These are phyloP conservation scores for Clarias macrocephalus DNA, from an alignment of 2,113 vertebrate species.

Conservation along the genomic window DNA sequence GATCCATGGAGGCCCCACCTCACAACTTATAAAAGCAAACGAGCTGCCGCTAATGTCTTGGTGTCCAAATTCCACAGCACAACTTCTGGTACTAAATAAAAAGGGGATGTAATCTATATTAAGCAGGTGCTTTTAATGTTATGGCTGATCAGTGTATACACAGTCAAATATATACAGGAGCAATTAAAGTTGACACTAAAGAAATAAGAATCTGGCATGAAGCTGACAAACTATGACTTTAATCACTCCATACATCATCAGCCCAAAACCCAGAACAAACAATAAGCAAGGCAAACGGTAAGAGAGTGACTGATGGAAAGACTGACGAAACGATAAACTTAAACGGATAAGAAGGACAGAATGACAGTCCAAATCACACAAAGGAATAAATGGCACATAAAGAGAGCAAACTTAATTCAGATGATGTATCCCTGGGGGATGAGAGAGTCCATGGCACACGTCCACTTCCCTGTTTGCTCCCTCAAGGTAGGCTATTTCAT, in stretches of 20 bases:
- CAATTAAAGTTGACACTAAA: background rate
- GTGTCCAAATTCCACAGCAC: background rate
- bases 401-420: constrained; percentile 37
- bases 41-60: background rate
- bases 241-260: background rate
- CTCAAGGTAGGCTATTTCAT: constrained; percentile 19
- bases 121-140: background rate
- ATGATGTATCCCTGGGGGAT: constrained; percentile 41
- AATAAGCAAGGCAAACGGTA: background rate
- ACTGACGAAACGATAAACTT: background rate
- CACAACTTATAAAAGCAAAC: background rate
- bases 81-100: background rate
- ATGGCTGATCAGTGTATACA: background rate
- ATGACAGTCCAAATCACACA: constrained; percentile 16
- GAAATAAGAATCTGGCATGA: background rate
- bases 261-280: background rate
- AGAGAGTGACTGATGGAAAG: background rate
- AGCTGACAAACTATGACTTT: background rate
- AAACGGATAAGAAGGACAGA: constrained; percentile 22
- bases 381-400: constrained; percentile 21
- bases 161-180: background rate
- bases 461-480: constrained; percentile 35
- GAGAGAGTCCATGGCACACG: constrained; percentile 37
- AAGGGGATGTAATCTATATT: background rate
- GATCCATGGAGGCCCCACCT: too few relatives aligned